Evolutionary conservation across 1,140 invertebrate species (phyloP).

Genomic region (Asobara japonica): DNA sequence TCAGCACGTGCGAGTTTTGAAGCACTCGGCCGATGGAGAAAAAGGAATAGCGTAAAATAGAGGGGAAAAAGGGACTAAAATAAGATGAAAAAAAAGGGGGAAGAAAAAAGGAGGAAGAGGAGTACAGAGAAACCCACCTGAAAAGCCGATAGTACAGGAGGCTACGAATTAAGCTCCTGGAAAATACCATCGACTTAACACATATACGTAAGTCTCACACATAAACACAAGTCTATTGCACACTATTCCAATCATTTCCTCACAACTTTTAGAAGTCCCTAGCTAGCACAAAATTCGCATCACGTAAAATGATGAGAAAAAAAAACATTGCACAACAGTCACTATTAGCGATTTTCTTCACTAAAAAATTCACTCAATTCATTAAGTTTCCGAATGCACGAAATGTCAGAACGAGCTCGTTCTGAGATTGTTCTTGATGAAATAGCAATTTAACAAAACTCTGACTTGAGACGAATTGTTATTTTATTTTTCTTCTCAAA

Average conservation of each 20-base stretch:
- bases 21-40: not conserved
- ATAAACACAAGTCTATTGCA: not conserved
- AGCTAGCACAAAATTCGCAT: conserved; percentile 3
- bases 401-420: too few relatives aligned
- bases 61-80: not conserved
- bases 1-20: conserved; percentile 13
- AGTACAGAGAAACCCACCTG: conserved; percentile 14
- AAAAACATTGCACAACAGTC: conserved; percentile 1
- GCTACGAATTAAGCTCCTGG: conserved; percentile 28
- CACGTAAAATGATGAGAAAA: conserved; percentile 2
- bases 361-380: conserved; percentile 1
- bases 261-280: not conserved
- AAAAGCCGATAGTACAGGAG: conserved; percentile 13
- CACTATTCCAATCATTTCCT: not conserved
- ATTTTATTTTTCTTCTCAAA: too few relatives aligned
- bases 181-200: conserved; percentile 16
- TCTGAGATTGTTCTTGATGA: too few relatives aligned
- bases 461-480: too few relatives aligned
- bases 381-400: too few relatives aligned
- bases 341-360: not conserved
- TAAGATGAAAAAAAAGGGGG: not conserved
- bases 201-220: conserved; percentile 11
- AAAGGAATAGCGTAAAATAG: too few relatives aligned
- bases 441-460: too few relatives aligned
- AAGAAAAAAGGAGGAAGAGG: not conserved